Base-by-base conservation (phyloP, 53 echinoderm and acorn worm genomes). In the Temnopleurus reevesii region DNA sequence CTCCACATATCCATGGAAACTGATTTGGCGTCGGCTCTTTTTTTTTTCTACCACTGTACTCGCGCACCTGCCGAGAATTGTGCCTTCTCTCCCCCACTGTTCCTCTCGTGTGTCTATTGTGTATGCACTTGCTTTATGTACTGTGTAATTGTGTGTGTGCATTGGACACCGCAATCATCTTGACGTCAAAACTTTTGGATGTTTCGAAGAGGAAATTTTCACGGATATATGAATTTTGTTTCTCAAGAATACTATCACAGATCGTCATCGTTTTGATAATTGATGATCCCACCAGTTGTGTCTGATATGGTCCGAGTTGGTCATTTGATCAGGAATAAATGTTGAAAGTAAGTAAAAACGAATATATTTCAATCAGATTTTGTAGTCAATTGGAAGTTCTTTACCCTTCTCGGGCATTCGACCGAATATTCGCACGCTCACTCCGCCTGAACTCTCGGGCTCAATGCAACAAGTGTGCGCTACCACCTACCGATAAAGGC, bases 1-100 rank as follows among this genome's bases (percentile, higher is more conserved):
- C 81, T 30, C 77, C 5, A 24, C 6, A 81, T 81, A 81, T 81
- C 81, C 81, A 81, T 81, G 81, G 81, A 81, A 81, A 81, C 81
- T 81, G 28, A 81, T 45, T 47, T 81, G 81, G 81, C 81, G 81
- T 81, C 81, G 53, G 81, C 31, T 53, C 31, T 53, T 77, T 77
- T 77, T 8, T 46, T 45, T 77, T 44, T 34, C 47, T 53, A 81
- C 81, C 81, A 54, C 17, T 53, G 23, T 23, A 6, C 19, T 24
- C 9, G 46, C 46, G 63, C 63, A 63, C 63, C 63, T 63, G 63
- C 63, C 63, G 31, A 63, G 18, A 28, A 28, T 12, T 21, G 23
- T 21, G 58, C 30, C 63, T 31, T 63, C 33, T 19, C 63, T 63
- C 63, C 34, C 13, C 63, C 34, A 63, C 33, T 27, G 58, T 12